These are phyloP conservation scores for Akabosia matsudoensis DNA, from an alignment of 1,140 invertebrate genomes.

Conservation along the genomic window DNA sequence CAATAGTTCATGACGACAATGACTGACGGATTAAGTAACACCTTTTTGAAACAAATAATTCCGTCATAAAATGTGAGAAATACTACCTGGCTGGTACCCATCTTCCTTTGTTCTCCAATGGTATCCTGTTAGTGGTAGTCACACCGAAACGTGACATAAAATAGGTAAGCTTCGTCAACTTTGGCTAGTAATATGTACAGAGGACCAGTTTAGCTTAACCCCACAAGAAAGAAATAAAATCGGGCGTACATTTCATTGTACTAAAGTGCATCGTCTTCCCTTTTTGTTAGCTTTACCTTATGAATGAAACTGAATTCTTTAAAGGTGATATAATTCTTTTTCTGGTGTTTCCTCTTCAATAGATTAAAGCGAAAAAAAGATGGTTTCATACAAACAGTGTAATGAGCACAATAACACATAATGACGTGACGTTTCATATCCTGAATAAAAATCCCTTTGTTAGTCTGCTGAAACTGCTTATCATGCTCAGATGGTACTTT, in stretches of 20 bases:
- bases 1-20: neutral
- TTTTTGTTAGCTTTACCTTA: neutral
- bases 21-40: neutral
- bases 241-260: too few species aligned
- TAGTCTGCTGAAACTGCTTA: neutral
- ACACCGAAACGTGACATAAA: neutral
- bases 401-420: neutral
- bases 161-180: neutral
- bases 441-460: neutral
- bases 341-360: neutral
- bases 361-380: neutral
- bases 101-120: neutral
- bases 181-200: too few species aligned
- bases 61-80: neutral
- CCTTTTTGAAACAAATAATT: neutral
- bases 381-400: too few species aligned
- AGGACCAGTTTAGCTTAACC: too few species aligned
- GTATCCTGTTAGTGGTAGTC: neutral
- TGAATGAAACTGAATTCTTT: slow-evolving; percentile 11
- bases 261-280: too few species aligned
- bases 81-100: neutral
- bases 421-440: neutral
- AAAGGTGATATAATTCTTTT: slow-evolving; percentile 2
- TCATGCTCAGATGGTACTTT: neutral
- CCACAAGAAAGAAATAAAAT: too few species aligned